A percentile compares a stretch with the other conserved stretches of the same genome.
These are phyloP conservation scores for Heteromormyrus szaboi DNA, from an alignment of 2,797 vertebrate species.

Conservation along the genomic window DNA sequence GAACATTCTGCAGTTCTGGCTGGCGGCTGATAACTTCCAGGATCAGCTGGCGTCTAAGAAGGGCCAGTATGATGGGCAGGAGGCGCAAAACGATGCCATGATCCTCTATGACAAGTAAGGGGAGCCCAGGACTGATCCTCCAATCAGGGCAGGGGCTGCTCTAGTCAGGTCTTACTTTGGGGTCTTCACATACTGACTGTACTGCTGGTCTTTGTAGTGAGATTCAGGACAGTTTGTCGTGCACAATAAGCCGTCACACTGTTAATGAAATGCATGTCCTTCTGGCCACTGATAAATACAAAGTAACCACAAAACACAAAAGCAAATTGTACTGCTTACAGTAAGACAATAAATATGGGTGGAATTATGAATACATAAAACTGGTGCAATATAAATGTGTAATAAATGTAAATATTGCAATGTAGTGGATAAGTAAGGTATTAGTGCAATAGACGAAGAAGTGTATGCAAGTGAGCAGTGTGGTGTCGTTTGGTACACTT, in stretches of 20 bases:
- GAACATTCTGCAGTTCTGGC: slow-evolving; percentile 93
- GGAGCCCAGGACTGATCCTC: not conserved
- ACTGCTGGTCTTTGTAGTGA: not conserved
- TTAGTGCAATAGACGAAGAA: not conserved
- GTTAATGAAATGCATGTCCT: not conserved
- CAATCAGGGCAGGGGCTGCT: not conserved
- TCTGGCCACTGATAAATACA: too few relatives aligned
- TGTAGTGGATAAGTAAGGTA: not conserved
- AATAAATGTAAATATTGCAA: not conserved
- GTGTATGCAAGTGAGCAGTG: not conserved
- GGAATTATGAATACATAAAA: not conserved
- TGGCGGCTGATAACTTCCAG: slow-evolving; percentile 98
- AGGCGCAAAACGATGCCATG: slow-evolving; percentile 98
- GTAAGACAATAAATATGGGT: not conserved
- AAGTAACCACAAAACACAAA: not conserved
- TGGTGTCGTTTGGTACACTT: not conserved
- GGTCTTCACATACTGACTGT: not conserved
- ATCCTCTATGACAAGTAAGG: slow-evolving; percentile 97
- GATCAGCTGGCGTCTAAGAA: slow-evolving; percentile 93
- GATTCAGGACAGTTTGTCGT: not conserved
- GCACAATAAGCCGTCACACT: not conserved
- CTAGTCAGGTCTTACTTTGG: not conserved
- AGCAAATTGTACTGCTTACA: not conserved
- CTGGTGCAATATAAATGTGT: not conserved
- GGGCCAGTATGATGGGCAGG: slow-evolving; percentile 96